Percentiles rank a stretch among this genome's conserved stretches.
phyloP scores from a whole-genome alignment of 1,140 invertebrate genomes.

The Leptinotarsa undecemlineata region DNA sequence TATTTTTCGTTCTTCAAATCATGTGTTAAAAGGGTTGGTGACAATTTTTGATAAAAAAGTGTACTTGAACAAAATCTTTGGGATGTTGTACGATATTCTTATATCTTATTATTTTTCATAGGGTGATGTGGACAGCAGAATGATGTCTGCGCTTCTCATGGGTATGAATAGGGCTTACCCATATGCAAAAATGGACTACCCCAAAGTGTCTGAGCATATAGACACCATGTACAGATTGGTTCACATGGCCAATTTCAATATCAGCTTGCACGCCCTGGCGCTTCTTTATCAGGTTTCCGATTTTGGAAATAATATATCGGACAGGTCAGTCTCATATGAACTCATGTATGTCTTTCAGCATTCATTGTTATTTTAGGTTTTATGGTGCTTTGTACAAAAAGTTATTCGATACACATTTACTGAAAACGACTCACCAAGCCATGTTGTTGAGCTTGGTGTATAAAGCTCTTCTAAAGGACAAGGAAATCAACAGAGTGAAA shows the following conservation, averaged over 20 bases:
- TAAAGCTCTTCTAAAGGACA: slow-evolving; percentile 82
- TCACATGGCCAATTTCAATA: slow-evolving; percentile 80
- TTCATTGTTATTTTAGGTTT: slow-evolving; percentile 64
- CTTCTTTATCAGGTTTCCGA: slow-evolving; percentile 83
- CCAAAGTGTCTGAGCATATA: slow-evolving; percentile 69
- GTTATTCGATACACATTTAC: slow-evolving; percentile 76
- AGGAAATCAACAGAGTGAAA: slow-evolving; percentile 68
- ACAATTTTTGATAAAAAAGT: not conserved
- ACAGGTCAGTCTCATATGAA: slow-evolving; percentile 56
- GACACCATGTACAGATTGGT: slow-evolving; percentile 89
- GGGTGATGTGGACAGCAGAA: slow-evolving; percentile 87
- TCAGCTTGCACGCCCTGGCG: slow-evolving; percentile 83
- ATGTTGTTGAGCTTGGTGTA: slow-evolving; percentile 87
- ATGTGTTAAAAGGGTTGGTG: slow-evolving; percentile 74
- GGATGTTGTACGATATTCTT: too few relatives aligned
- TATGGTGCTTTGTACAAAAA: slow-evolving; percentile 90
- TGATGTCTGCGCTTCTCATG: slow-evolving; percentile 88
- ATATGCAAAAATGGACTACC: slow-evolving; percentile 66
- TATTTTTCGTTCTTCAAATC: slow-evolving; percentile 97
- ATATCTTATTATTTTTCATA: slow-evolving; percentile 46
- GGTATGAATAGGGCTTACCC: slow-evolving; percentile 89
- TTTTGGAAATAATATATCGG: slow-evolving; percentile 59
- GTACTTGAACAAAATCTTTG: too few relatives aligned
- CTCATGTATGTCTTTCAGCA: not conserved
- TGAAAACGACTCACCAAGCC: slow-evolving; percentile 74